Percentiles rank a stretch among this genome's conserved stretches.
These are phyloP conservation scores for Sebastes goodei DNA, from an alignment of 2,797 vertebrate species.

Conservation along the genomic window DNA sequence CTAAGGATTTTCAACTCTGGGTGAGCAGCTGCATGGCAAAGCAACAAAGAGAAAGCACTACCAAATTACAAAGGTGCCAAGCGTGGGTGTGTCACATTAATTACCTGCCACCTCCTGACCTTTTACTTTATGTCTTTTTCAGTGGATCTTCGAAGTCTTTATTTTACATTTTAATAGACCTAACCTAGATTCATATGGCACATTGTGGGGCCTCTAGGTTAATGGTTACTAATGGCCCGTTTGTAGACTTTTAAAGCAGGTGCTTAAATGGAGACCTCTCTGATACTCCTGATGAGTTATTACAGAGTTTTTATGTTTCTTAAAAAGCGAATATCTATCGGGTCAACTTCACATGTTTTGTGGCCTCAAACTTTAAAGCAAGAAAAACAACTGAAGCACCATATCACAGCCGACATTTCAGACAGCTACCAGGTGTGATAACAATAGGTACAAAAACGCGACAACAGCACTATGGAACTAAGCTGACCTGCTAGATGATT, in stretches of 20 bases:
- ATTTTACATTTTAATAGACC: conserved; percentile 17
- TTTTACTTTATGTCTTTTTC: conserved; percentile 36
- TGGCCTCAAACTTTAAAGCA: background rate
- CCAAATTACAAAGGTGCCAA: conserved; percentile 52
- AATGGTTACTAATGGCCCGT: background rate
- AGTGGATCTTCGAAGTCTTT: conserved; percentile 21
- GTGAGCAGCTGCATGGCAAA: conserved; percentile 68
- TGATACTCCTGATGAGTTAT: background rate
- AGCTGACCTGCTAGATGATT: background rate
- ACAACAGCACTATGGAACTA: background rate
- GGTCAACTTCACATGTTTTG: background rate
- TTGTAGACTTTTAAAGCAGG: background rate
- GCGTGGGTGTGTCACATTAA: conserved; percentile 35
- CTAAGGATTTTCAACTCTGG: conserved; percentile 46
- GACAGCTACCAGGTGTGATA: background rate
- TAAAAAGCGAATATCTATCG: background rate
- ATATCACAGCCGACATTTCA: background rate
- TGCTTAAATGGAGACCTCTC: background rate
- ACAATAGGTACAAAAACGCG: too few species aligned
- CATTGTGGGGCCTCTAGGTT: background rate
- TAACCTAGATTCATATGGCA: background rate
- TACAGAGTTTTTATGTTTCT: background rate
- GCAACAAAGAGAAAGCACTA: conserved; percentile 47
- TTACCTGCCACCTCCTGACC: conserved; percentile 34
- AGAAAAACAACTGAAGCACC: background rate